These are phyloP conservation scores for Schrankia costaestrigalis DNA, from an alignment of 2,888 invertebrate genomes.

Conservation along the genomic window DNA sequence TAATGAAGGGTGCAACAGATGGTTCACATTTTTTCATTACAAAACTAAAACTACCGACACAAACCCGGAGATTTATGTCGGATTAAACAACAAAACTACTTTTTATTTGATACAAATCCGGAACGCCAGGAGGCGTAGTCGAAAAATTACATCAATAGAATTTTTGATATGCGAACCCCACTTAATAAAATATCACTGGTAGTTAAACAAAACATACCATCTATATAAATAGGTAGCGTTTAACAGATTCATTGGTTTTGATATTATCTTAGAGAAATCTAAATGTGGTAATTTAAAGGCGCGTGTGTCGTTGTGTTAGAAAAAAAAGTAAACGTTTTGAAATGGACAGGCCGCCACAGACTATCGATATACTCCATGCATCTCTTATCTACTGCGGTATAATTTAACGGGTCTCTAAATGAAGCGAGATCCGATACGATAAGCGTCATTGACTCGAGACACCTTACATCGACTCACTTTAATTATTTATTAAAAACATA, in stretches of 20 bases:
- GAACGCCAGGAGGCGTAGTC: slow-evolving; percentile 67
- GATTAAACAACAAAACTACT: slow-evolving; percentile 69
- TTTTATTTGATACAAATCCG: slow-evolving; percentile 71
- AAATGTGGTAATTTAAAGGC: slow-evolving; percentile 63
- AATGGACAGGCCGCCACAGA: slow-evolving; percentile 47
- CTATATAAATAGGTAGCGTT: slow-evolving; percentile 38
- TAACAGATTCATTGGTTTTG: slow-evolving; percentile 47
- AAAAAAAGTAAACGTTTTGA: slow-evolving; percentile 51
- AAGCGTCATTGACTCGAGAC: slow-evolving; percentile 68
- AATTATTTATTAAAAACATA: slow-evolving; percentile 59
- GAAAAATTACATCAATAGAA: slow-evolving; percentile 62
- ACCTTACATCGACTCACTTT: slow-evolving; percentile 59
- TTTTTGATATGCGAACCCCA: slow-evolving; percentile 45
- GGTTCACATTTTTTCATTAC: slow-evolving; percentile 76
- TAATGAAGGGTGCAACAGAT: slow-evolving; percentile 80
- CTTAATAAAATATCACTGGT: slow-evolving; percentile 34
- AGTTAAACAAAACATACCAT: slow-evolving; percentile 13
- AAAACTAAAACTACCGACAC: slow-evolving; percentile 63
- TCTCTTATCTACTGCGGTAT: slow-evolving; percentile 67
- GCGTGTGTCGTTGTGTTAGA: slow-evolving; percentile 57
- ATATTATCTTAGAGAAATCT: slow-evolving; percentile 59
- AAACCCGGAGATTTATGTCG: slow-evolving; percentile 71
- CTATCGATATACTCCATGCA: slow-evolving; percentile 62
- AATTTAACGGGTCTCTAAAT: slow-evolving; percentile 77
- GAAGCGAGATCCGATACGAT: slow-evolving; percentile 75